Conservation (phyloP, 1,140 invertebrate genomes). For the Dendrolimus punctatus region DNA sequence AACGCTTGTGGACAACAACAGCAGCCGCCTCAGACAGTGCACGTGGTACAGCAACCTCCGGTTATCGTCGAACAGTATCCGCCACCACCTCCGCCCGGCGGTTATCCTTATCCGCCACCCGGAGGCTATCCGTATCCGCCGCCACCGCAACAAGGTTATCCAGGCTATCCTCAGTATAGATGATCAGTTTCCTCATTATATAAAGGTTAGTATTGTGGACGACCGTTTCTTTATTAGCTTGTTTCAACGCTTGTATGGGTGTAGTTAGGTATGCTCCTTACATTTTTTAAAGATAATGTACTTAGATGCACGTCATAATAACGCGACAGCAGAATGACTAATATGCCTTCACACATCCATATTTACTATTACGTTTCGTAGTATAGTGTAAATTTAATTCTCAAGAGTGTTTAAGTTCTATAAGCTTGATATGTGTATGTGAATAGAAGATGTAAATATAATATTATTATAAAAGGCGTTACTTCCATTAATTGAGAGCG, state of each 20-base stretch:
- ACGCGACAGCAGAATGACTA: too few relatives aligned
- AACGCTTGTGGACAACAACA: constrained; percentile 59
- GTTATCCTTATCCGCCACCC: constrained; percentile 40
- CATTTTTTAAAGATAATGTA: too few relatives aligned
- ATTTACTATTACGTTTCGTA: too few relatives aligned
- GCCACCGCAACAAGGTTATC: constrained; percentile 26
- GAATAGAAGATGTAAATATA: too few relatives aligned
- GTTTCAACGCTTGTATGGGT: neutral
- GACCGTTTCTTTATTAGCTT: constrained; percentile 14
- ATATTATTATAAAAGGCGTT: too few relatives aligned
- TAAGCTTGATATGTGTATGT: too few relatives aligned
- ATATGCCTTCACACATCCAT: too few relatives aligned
- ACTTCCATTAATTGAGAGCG: too few relatives aligned
- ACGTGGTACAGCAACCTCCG: constrained; percentile 46
- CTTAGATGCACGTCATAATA: too few relatives aligned
- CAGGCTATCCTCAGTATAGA: constrained; percentile 31
- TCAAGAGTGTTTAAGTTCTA: too few relatives aligned
- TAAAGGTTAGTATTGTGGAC: constrained; percentile 47
- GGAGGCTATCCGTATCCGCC: constrained; percentile 37
- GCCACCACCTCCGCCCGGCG: constrained; percentile 22
- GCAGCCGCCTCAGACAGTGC: constrained; percentile 40
- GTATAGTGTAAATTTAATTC: too few relatives aligned
- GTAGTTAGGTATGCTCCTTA: too few relatives aligned
- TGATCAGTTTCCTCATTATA: constrained; percentile 23
- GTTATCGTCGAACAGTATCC: constrained; percentile 40